Percentiles rank a stretch among this genome's conserved stretches.
Conservation (phyloP, 2,888 invertebrate species). For the Andrena camellia region DNA sequence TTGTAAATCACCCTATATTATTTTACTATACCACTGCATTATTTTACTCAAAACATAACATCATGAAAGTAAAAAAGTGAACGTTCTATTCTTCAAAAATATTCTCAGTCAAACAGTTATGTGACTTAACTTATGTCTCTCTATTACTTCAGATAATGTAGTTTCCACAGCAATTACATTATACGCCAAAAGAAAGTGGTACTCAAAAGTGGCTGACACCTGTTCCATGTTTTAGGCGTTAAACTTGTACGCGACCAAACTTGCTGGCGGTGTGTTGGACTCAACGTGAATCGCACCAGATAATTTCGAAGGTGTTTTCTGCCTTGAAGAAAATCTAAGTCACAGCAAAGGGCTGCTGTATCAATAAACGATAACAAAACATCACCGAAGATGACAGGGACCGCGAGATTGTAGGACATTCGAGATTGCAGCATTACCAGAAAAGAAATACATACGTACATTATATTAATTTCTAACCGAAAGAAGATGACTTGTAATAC, state of each 20-base stretch:
- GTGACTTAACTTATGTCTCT: too few relatives aligned
- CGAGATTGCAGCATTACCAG: constrained; percentile 19
- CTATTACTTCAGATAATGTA: too few relatives aligned
- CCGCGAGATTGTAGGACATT: constrained; percentile 15
- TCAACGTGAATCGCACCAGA: constrained; percentile 83
- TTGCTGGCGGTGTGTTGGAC: constrained; percentile 91
- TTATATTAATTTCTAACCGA: background rate
- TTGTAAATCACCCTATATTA: too few relatives aligned
- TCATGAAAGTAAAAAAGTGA: too few relatives aligned
- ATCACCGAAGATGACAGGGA: constrained; percentile 28
- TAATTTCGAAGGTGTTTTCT: background rate
- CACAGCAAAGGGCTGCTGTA: constrained; percentile 16
- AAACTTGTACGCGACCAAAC: constrained; percentile 93
- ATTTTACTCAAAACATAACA: too few relatives aligned
- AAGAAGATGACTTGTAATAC: constrained; percentile 62
- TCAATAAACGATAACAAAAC: constrained; percentile 20
- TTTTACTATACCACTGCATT: too few relatives aligned
- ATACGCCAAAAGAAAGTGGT: background rate
- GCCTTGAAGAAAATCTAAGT: background rate
- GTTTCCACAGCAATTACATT: too few relatives aligned
- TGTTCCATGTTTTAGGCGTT: constrained; percentile 88
- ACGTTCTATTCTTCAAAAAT: too few relatives aligned
- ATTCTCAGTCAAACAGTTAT: too few relatives aligned
- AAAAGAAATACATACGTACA: background rate
- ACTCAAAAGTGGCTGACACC: background rate